These are phyloP conservation scores for Apis florea DNA, from an alignment of 1,140 invertebrate species.

Conservation along the genomic window DNA sequence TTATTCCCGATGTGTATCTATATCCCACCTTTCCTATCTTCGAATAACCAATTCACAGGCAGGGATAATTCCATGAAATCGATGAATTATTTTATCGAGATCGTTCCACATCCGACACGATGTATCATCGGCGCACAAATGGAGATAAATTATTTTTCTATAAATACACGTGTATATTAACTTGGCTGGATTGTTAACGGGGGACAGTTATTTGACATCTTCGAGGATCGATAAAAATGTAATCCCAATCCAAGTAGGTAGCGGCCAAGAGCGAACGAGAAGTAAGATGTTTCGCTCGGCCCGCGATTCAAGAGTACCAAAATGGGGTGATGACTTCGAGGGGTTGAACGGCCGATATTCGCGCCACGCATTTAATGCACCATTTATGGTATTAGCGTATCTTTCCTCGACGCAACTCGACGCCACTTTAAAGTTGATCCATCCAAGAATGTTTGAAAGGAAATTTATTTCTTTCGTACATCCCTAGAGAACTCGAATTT, in stretches of 20 bases:
- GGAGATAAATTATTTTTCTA: background rate
- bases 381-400: slow-evolving; percentile 36
- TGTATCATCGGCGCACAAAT: background rate
- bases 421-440: background rate
- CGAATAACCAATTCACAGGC: background rate
- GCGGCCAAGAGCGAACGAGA: background rate
- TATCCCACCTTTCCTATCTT: background rate
- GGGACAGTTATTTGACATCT: background rate
- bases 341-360: slow-evolving; percentile 37
- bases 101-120: background rate
- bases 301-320: slow-evolving; percentile 30
- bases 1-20: background rate
- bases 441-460: background rate
- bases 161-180: background rate
- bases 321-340: slow-evolving; percentile 16
- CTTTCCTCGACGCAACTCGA: too few species aligned
- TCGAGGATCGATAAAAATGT: slow-evolving; percentile 15
- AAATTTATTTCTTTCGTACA: too few species aligned
- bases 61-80: background rate
- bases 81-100: background rate
- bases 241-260: slow-evolving; percentile 32
- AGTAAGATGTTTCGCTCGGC: slow-evolving; percentile 5
- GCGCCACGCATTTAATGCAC: slow-evolving; percentile 31
- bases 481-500: too few species aligned
- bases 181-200: background rate